phyloP scores from a whole-genome alignment of 1,140 invertebrate species.

The Subanguina moxae region DNA sequence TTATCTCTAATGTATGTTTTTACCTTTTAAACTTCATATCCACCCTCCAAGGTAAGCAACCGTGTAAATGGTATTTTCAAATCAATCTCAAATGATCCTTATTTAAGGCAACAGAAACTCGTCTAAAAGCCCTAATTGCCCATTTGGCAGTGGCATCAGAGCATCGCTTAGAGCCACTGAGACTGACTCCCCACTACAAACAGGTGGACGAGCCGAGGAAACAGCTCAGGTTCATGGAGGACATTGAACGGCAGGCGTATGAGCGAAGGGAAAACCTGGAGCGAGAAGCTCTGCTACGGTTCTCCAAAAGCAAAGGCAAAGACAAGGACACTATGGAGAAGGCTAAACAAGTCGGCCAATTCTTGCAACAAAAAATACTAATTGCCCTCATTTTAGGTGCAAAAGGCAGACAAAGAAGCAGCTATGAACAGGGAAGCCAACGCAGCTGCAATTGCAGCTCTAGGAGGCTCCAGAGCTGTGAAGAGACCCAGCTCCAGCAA shows the following conservation, averaged over 20 bases:
- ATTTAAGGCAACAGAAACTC: slow-evolving; percentile 24
- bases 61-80: too few species aligned
- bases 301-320: slow-evolving; percentile 37
- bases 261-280: slow-evolving; percentile 30
- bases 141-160: slow-evolving; percentile 33
- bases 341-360: slow-evolving; percentile 37
- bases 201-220: slow-evolving; percentile 43
- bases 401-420: slow-evolving; percentile 45
- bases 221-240: slow-evolving; percentile 42
- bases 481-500: slow-evolving; percentile 7
- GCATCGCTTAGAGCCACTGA: slow-evolving; percentile 39
- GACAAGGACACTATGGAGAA: slow-evolving; percentile 43
- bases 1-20: slow-evolving; percentile 32
- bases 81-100: not conserved
- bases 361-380: not conserved
- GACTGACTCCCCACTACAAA: slow-evolving; percentile 36
- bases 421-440: slow-evolving; percentile 40
- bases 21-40: too few species aligned
- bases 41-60: too few species aligned
- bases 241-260: slow-evolving; percentile 26
- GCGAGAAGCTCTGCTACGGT: slow-evolving; percentile 33
- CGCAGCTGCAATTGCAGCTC: slow-evolving; percentile 40
- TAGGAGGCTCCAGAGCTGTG: slow-evolving; percentile 27
- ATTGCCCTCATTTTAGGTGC: slow-evolving; percentile 24
- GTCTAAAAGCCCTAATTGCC: slow-evolving; percentile 17